Evolutionary conservation across 1,140 invertebrate genomes (phyloP).

Genomic region (Micrasema longulum): DNA sequence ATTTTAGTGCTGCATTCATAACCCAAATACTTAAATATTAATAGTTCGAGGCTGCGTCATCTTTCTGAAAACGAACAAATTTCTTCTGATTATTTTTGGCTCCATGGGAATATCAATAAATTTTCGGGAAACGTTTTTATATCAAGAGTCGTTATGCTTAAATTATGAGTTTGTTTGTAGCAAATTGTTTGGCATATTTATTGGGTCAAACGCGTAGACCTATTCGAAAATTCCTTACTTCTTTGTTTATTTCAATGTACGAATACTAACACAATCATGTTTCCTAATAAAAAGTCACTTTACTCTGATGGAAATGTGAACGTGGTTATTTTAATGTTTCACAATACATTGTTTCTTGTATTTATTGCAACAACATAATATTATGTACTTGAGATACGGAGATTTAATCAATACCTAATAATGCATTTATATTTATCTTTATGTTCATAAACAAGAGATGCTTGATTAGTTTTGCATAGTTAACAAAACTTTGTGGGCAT

Average conservation of each 20-base stretch:
- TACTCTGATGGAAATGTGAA: too few species aligned
- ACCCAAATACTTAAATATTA: slow-evolving; percentile 15
- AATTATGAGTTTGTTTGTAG: slow-evolving; percentile 39
- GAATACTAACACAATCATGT: too few species aligned
- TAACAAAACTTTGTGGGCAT: too few species aligned
- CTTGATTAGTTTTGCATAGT: too few species aligned
- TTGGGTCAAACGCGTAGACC: slow-evolving; percentile 13
- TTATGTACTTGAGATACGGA: neutral
- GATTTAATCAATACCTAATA: too few species aligned
- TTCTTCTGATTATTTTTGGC: slow-evolving; percentile 18
- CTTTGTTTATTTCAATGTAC: slow-evolving; percentile 6
- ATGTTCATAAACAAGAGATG: too few species aligned
- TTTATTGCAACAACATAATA: neutral
- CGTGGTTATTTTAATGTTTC: slow-evolving; percentile 3
- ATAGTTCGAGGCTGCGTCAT: slow-evolving; percentile 23
- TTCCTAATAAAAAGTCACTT: too few species aligned
- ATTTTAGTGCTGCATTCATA: slow-evolving; percentile 27
- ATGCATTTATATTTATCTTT: too few species aligned
- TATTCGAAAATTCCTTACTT: slow-evolving; percentile 10
- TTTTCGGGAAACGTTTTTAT: slow-evolving; percentile 11
- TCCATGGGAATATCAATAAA: slow-evolving; percentile 36
- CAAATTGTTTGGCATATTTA: slow-evolving; percentile 39
- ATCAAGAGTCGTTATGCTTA: slow-evolving; percentile 12
- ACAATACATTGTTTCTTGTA: neutral
- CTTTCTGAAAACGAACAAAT: neutral